These are phyloP conservation scores for Drosophila neutralis DNA, from an alignment of 2,888 invertebrate species.

Conservation along the genomic window DNA sequence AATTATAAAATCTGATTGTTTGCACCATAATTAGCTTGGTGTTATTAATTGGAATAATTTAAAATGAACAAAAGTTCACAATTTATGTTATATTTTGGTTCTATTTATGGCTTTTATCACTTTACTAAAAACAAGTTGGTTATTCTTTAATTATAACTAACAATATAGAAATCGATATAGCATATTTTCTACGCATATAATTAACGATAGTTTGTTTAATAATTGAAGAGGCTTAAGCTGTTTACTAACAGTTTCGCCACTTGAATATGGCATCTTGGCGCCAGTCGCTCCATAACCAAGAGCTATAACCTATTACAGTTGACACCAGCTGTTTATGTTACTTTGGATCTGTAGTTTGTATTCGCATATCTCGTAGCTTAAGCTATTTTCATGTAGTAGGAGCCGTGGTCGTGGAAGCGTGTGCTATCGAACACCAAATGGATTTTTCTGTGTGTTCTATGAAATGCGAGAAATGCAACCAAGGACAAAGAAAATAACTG, in stretches of 20 bases:
- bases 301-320: neutral
- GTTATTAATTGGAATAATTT: neutral
- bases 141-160: neutral
- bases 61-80: neutral
- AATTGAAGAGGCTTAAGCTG: neutral
- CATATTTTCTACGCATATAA: neutral
- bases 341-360: slow-evolving; percentile 1
- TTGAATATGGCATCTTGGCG: neutral
- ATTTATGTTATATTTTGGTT: neutral
- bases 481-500: slow-evolving; percentile 2
- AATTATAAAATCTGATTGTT: slow-evolving; percentile 6
- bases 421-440: slow-evolving; percentile 1
- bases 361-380: neutral
- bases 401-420: slow-evolving; percentile 2
- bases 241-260: neutral
- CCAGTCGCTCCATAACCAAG: neutral
- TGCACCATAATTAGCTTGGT: neutral
- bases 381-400: neutral
- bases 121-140: neutral
- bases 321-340: neutral
- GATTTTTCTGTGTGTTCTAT: neutral
- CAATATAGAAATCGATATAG: neutral
- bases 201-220: neutral
- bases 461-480: slow-evolving; percentile 3
- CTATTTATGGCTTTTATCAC: neutral